These are phyloP conservation scores for Poecile montanus DNA, from an alignment of 2,797 vertebrate genomes.

Conservation along the genomic window DNA sequence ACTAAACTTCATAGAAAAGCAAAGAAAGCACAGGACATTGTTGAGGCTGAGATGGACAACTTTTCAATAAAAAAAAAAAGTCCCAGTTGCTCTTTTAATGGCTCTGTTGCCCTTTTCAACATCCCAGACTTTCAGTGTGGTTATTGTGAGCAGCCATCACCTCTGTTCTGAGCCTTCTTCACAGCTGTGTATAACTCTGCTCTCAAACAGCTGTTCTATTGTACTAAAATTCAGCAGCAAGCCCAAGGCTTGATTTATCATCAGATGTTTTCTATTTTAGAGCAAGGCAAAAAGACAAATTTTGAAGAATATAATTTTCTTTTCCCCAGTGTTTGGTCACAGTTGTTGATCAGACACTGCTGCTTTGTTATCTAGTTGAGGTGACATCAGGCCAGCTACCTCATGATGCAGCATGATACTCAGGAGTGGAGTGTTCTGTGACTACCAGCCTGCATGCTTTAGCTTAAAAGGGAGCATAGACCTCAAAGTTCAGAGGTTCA, in stretches of 20 bases:
- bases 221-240: not conserved
- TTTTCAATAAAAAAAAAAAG: not conserved
- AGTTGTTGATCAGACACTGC: conserved; percentile 51
- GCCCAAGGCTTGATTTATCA: not conserved
- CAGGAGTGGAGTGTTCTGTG: not conserved
- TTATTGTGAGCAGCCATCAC: not conserved
- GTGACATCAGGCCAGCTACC: not conserved
- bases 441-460: not conserved
- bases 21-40: not conserved
- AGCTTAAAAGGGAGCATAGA: not conserved
- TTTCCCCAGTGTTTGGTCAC: not conserved
- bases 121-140: not conserved
- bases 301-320: not conserved
- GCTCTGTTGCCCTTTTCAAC: not conserved
- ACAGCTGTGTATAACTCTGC: not conserved
- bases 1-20: not conserved
- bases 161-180: not conserved
- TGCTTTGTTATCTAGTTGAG: conserved; percentile 52
- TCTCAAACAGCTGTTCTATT: conserved; percentile 21
- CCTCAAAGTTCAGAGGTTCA: not conserved
- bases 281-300: conserved; percentile 32
- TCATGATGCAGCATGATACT: conserved; percentile 17
- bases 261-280: conserved; percentile 54
- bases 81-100: not conserved
- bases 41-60: not conserved